Evolutionary conservation across 1,140 invertebrate genomes (phyloP), one percentile per base, ranked within the genome.

Genomic region (Halyomorpha halys): DNA sequence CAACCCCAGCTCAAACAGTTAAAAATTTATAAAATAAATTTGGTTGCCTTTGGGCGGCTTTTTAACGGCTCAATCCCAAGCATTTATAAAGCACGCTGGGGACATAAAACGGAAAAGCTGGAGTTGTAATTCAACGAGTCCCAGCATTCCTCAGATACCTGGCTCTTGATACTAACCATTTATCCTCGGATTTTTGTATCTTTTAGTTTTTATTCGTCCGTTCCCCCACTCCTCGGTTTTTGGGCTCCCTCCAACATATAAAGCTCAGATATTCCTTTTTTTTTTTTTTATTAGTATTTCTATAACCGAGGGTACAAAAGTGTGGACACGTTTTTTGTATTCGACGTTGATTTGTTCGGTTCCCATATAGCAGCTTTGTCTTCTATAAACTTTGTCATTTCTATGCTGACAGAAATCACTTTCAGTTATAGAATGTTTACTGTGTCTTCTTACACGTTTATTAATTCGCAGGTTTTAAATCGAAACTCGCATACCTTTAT

Each of bases 311-410:
- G 53, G 23, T 23, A 56, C 53, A 56, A 15, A 23, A 19, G 18
- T 56, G 53, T 56, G 53, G 53, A 56, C 53, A 56, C 53, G 53
- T 56, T 56, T 56, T 56, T 56, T 56, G 53, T 56, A 18, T 13
- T 49, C 4, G 53, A 4, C 18, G 34, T 39, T 39, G 34, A 39
- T 39, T 39, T 39, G 34, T 39, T 3, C 11, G 34, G 34, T 39
- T 39, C 6, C 34, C 34, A 11, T 39, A 1, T 39, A 39, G 11
- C 34, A 13, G 11, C 34, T 30, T 8, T 30, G 27, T 8, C 34
- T 9, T 3, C 34, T 39, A 39, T 39, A 39, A 39, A 39, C 34
- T 39, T 39, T 39, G 34, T 39, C 34, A 39, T 39, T 39, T 39
- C 34, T 13, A 39, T 39, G 34, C 34, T 39, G 11, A 39, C 34